phyloP scores from a whole-genome alignment of 2,113 vertebrate genomes.

The Hippocampus zosterae region DNA sequence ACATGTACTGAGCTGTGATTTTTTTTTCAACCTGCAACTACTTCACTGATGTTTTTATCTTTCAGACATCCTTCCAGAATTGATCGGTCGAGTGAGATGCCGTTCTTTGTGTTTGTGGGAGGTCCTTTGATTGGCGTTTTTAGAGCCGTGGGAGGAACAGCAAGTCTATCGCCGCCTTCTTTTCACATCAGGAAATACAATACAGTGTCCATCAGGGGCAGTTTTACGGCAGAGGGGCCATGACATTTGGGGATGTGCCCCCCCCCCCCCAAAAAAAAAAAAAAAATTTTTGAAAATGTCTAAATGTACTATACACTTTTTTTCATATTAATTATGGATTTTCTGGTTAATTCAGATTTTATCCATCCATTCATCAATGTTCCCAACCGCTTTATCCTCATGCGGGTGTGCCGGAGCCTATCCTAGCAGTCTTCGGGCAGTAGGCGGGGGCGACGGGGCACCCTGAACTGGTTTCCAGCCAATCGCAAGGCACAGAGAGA shows the following conservation, averaged over 20 bases:
- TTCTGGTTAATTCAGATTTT: too few relatives aligned
- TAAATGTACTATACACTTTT: too few relatives aligned
- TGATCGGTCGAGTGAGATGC: not conserved
- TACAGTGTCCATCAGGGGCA: not conserved
- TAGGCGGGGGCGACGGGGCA: too few relatives aligned
- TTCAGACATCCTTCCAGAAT: not conserved
- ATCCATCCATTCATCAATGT: too few relatives aligned
- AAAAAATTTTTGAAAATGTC: not conserved
- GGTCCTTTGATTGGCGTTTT: slow-evolving; percentile 30
- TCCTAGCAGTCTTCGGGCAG: too few relatives aligned
- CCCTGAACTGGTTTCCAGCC: too few relatives aligned
- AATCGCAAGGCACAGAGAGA: too few relatives aligned
- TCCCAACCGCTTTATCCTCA: too few relatives aligned
- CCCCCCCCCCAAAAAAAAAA: not conserved
- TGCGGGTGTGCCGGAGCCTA: too few relatives aligned
- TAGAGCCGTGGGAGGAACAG: slow-evolving; percentile 1
- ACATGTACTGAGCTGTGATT: slow-evolving; percentile 58
- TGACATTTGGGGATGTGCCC: not conserved
- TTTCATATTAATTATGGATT: too few relatives aligned
- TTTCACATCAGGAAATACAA: too few relatives aligned
- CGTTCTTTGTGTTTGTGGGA: not conserved
- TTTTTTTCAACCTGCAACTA: not conserved
- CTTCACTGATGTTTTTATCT: slow-evolving; percentile 10
- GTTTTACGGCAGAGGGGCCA: not conserved
- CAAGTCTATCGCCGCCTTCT: not conserved